Conservation (phyloP, 2,113 vertebrate genomes). For the Anas platyrhynchos region DNA sequence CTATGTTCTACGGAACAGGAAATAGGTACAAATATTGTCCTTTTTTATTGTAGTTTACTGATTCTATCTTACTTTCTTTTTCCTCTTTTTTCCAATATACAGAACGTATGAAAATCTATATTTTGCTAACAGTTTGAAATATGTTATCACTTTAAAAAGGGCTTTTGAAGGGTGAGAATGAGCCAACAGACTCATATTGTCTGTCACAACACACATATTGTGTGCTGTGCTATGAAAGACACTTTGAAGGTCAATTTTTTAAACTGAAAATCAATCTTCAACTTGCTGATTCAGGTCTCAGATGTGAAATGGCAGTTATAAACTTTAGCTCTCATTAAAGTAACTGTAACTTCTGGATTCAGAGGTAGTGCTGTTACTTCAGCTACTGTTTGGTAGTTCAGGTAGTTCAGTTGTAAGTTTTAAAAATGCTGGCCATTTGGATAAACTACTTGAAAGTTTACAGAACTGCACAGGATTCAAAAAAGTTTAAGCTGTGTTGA, state of each 20-base stretch:
- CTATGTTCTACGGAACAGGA: neutral
- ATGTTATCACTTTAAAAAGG: neutral
- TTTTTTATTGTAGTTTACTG: neutral
- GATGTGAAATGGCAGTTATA: neutral
- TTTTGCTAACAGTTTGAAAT: conserved; percentile 30
- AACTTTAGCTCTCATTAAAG: neutral
- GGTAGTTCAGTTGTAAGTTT: neutral
- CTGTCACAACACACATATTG: too few species aligned
- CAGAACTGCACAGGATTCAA: neutral
- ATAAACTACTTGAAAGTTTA: neutral
- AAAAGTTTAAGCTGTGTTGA: neutral
- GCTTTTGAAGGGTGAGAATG: conserved; percentile 35
- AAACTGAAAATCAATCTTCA: conserved; percentile 24
- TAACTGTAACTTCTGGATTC: neutral
- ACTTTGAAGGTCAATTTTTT: neutral
- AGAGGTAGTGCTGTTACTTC: neutral
- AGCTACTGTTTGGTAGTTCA: neutral
- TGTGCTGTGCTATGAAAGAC: neutral
- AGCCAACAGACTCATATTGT: conserved; percentile 7
- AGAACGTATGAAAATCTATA: neutral
- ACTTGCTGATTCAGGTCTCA: neutral
- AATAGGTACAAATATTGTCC: neutral
- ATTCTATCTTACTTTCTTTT: neutral
- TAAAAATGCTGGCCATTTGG: neutral
- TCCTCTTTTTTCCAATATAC: neutral